phyloP scores from a whole-genome alignment of 2,113 vertebrate species.

The Hemicordylus capensis region DNA sequence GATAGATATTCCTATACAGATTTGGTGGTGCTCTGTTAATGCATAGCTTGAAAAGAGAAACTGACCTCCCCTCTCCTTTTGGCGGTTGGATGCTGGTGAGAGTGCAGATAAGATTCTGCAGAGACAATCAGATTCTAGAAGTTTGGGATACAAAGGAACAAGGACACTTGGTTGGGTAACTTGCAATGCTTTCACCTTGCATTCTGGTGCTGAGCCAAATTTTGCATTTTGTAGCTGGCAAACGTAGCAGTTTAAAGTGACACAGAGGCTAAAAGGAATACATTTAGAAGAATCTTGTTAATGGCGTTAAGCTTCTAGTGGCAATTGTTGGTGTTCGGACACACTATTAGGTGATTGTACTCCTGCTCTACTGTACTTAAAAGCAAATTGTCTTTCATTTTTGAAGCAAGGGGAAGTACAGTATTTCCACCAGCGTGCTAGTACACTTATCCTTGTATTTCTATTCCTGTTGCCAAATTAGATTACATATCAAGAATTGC shows the following conservation, averaged over 20 bases:
- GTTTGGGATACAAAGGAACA: background rate
- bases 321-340: background rate
- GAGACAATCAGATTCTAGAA: background rate
- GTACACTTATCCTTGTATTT: background rate
- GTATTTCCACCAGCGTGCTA: too few species aligned
- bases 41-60: background rate
- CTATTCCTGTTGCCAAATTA: background rate
- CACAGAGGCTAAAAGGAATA: background rate
- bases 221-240: conserved; percentile 6
- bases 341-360: background rate
- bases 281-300: background rate
- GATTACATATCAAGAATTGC: background rate
- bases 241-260: background rate
- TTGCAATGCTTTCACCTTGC: conserved; percentile 6
- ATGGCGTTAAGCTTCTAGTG: background rate
- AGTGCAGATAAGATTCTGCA: background rate
- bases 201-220: background rate
- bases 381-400: background rate
- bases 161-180: background rate
- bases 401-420: too few species aligned
- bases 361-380: background rate
- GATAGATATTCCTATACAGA: background rate
- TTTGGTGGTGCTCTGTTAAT: background rate
- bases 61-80: too few species aligned
- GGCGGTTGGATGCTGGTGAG: background rate